phyloP scores from a whole-genome alignment of 1,140 invertebrate species.

The Scaptomyza pallida region DNA sequence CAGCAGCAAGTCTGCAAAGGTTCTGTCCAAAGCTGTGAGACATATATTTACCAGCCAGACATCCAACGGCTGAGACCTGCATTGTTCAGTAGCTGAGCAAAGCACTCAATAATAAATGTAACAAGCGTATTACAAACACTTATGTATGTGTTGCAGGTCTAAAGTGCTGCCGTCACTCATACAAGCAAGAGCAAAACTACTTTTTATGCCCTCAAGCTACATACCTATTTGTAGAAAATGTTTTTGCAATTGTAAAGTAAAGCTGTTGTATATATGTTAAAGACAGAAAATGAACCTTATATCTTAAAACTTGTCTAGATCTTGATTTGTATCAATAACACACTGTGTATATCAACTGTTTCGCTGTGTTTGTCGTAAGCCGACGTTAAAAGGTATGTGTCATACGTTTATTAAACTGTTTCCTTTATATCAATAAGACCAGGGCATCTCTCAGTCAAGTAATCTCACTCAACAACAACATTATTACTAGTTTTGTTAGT shows the following conservation, averaged over 20 bases:
- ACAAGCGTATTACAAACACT: slow-evolving; percentile 80
- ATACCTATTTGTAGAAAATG: slow-evolving; percentile 1
- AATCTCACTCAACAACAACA: neutral
- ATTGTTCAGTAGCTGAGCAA: slow-evolving; percentile 61
- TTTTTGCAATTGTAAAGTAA: neutral
- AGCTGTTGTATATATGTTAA: slow-evolving; percentile 1
- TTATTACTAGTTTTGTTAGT: slow-evolving; percentile 6
- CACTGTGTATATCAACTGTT: too few species aligned
- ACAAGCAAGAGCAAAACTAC: slow-evolving; percentile 35
- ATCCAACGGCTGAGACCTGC: slow-evolving; percentile 22
- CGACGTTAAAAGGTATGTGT: too few species aligned
- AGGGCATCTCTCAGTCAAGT: slow-evolving; percentile 6
- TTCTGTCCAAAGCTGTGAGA: slow-evolving; percentile 35
- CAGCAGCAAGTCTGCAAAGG: slow-evolving; percentile 11
- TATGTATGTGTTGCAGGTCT: slow-evolving; percentile 63
- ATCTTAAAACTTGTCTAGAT: too few species aligned
- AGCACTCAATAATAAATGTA: slow-evolving; percentile 80
- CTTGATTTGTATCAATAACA: too few species aligned
- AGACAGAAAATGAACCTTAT: too few species aligned
- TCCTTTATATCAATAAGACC: neutral
- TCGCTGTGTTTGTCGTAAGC: too few species aligned
- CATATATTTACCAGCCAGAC: slow-evolving; percentile 23
- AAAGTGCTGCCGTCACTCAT: slow-evolving; percentile 55
- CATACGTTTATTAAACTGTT: too few species aligned
- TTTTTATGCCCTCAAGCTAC: neutral